Evolutionary conservation across 2,797 vertebrate species (phyloP), one percentile per base, ranked within the genome.

Genomic region (Saxicola maurus): DNA sequence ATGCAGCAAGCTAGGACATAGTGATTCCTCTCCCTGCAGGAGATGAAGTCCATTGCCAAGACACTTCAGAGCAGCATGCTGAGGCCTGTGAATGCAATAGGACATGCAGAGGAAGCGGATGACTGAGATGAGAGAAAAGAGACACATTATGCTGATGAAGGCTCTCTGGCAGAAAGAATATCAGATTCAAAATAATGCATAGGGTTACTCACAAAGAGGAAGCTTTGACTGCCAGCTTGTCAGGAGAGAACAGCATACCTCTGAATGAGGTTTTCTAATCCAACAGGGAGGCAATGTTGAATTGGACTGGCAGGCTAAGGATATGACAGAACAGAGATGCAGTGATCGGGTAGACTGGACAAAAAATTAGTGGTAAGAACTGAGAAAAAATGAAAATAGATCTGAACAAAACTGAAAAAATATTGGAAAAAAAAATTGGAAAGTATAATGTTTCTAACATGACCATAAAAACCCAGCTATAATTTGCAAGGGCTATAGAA

Each of bases 1-100:
- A 45, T 23, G 33, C n/a, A 65, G 24, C 56, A 55, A 67, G 57
- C 57, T 64, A 85, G 51, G 57, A 81, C 60, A 71, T 12, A 81
- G 43, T 30, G 78, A 66, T 86, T 91, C 86, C 66, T 59, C 68
- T 91, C 67, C n/a, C 75, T 71, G 46, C 35, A 88, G 92, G 92
- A 91, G 81, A 21, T n/a, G 35, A 46, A 49, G 48, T 66, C 62
- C 62, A 49, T 30, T 87, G 62, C 78, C 56, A 87, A 88, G 75
- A 28, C 72, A 55, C 72, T 92, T 71, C 33, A 93, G 59, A 62
- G 33, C n/a, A 37, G 28, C 65, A 42, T 6, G 14, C 78, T 94
- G 71, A 20, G 19, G 28, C 51, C 85, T 92, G 31, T 77, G 73
- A 90, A 43, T 82, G 59, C 77, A 78, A n/a, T 13, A 91, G 68